phyloP scores from a whole-genome alignment of 1,140 invertebrate genomes.

The Piezodorus guildinii region DNA sequence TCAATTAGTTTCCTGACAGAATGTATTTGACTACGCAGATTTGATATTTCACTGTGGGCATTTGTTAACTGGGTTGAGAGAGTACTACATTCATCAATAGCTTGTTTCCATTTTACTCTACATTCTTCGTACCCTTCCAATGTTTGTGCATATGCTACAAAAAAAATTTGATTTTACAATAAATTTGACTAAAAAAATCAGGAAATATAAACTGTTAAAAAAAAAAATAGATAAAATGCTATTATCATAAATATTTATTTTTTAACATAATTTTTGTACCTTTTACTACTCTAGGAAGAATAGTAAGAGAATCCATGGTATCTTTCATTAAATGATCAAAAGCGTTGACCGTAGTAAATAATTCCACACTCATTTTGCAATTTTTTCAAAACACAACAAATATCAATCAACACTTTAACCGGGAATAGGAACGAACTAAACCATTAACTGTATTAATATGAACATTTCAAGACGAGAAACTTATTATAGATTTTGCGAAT shows the following conservation, averaged over 20 bases:
- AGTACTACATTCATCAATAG: slow-evolving; percentile 51
- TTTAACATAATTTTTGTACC: not conserved
- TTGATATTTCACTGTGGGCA: slow-evolving; percentile 47
- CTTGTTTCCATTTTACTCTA: slow-evolving; percentile 49
- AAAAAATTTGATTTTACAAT: not conserved
- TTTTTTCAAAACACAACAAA: too few relatives aligned
- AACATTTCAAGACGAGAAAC: too few relatives aligned
- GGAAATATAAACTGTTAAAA: too few relatives aligned
- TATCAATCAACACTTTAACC: too few relatives aligned
- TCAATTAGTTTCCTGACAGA: slow-evolving; percentile 66
- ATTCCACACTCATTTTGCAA: not conserved
- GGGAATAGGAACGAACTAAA: too few relatives aligned
- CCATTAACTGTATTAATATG: too few relatives aligned
- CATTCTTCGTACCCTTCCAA: slow-evolving; percentile 17
- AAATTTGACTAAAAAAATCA: too few relatives aligned
- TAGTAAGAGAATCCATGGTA: not conserved
- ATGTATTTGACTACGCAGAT: slow-evolving; percentile 61
- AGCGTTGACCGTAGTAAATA: not conserved
- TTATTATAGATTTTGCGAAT: too few relatives aligned
- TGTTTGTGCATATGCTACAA: not conserved
- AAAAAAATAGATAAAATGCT: too few relatives aligned
- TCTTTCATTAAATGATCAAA: not conserved
- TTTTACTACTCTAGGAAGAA: slow-evolving; percentile 4
- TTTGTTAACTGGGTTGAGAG: slow-evolving; percentile 52
- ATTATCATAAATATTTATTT: too few relatives aligned